Percentiles rank a stretch among this genome's conserved stretches.
Evolutionary conservation across 2,888 invertebrate species (phyloP).

Genomic region (Strigamia maritima): DNA sequence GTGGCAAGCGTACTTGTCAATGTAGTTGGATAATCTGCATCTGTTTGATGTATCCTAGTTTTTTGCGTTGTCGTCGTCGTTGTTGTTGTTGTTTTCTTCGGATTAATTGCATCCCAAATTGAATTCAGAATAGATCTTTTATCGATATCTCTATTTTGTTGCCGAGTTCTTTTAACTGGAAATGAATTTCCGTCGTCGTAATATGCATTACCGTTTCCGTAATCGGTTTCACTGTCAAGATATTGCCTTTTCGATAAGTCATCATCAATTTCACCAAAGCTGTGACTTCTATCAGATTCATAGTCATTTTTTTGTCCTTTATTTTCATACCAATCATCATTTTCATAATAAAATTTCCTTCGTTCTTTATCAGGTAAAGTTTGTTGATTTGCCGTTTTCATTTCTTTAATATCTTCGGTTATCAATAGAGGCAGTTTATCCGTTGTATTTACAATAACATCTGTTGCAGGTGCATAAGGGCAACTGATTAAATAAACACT

Average conservation of each 20-base stretch:
- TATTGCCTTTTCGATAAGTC: no score
- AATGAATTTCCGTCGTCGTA: neutral
- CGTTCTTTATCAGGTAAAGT: no score
- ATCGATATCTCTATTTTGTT: neutral
- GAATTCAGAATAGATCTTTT: neutral
- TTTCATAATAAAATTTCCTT: no score
- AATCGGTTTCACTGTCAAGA: neutral
- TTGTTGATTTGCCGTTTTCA: no score
- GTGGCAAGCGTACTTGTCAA: no score
- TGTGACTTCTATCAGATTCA: neutral
- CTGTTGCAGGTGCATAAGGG: no score
- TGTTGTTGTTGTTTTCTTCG: neutral
- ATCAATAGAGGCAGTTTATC: neutral
- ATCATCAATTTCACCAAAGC: neutral
- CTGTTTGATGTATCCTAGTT: no score
- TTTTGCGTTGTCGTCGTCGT: neutral
- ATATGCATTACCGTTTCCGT: neutral
- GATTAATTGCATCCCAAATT: neutral
- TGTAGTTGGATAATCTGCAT: no score
- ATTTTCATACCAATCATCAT: no score
- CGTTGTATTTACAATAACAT: neutral
- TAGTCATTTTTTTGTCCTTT: no score
- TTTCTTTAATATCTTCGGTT: neutral
- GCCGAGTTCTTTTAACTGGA: neutral
- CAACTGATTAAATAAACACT: neutral